Conservation (phyloP, 2,113 vertebrate species). For the Alethe castanea region DNA sequence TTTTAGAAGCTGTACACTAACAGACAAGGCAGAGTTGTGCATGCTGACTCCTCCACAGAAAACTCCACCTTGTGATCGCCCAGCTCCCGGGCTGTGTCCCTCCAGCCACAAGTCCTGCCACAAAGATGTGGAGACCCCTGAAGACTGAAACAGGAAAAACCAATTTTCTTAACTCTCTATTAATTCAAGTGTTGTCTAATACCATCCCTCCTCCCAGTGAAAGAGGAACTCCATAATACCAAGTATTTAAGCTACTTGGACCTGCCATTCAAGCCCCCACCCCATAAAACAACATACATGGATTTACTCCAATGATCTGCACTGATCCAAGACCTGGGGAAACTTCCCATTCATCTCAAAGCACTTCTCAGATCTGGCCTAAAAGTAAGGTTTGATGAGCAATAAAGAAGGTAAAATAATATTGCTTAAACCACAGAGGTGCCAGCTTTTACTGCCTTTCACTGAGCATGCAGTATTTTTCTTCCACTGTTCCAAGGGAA, state of each 20-base stretch:
- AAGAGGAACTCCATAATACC: not conserved
- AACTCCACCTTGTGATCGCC: accelerated
- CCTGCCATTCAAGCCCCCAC: not conserved
- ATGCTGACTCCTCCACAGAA: not conserved
- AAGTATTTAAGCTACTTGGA: not conserved
- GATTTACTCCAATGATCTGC: not conserved
- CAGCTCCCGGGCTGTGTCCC: not conserved
- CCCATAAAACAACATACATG: accelerated
- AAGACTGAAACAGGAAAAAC: not conserved
- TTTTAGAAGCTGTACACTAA: constrained; percentile 1
- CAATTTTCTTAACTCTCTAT: not conserved
- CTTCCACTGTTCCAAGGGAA: constrained; percentile 27
- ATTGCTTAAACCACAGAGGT: constrained; percentile 22
- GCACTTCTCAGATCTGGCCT: not conserved
- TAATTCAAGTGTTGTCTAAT: not conserved
- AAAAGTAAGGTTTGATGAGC: not conserved
- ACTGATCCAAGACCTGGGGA: not conserved
- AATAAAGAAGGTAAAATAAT: constrained; percentile 35
- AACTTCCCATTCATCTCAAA: not conserved
- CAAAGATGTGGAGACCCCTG: not conserved
- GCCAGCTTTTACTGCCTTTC: constrained; percentile 34
- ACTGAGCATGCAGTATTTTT: not conserved
- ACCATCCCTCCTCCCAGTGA: not conserved
- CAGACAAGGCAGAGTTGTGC: not conserved
- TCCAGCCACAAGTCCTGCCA: not conserved